Percentiles rank a stretch among this genome's conserved stretches.
Conservation (phyloP, 2,797 vertebrate species). For the Sebastes wilsoni region DNA sequence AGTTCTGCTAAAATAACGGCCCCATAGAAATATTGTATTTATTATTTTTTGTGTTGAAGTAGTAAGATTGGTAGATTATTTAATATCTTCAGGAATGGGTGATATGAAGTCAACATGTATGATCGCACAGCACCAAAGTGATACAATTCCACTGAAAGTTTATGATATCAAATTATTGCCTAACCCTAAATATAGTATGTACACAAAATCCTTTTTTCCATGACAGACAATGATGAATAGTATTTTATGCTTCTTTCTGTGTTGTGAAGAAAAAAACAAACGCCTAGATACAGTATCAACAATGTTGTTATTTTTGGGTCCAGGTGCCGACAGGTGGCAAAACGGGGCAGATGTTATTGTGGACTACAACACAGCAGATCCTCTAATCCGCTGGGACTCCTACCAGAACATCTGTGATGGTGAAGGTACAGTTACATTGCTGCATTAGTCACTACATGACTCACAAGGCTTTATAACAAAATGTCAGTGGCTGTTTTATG, state of each 20-base stretch:
- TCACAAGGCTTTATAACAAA: not conserved
- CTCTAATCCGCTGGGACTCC: slow-evolving; percentile 93
- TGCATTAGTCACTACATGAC: slow-evolving; percentile 26
- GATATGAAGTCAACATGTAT: not conserved
- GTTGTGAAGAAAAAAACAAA: not conserved
- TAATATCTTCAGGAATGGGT: not conserved
- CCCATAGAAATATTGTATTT: no score
- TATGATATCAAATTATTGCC: not conserved
- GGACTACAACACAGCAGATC: slow-evolving; percentile 91
- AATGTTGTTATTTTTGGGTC: slow-evolving; percentile 12
- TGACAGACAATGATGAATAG: not conserved
- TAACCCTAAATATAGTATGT: not conserved
- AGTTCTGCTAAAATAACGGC: no score
- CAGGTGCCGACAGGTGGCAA: slow-evolving; percentile 84
- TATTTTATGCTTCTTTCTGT: not conserved
- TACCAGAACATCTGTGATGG: slow-evolving; percentile 91
- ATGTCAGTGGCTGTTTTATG: slow-evolving; percentile 7
- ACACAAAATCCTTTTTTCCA: not conserved
- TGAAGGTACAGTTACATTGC: slow-evolving; percentile 83
- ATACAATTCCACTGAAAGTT: not conserved
- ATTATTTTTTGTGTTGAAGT: not conserved
- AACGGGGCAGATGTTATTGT: slow-evolving; percentile 87
- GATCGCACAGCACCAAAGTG: not conserved
- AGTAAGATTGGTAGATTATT: not conserved
- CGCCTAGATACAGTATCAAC: not conserved